A percentile compares a stretch with the other conserved stretches of the same genome.
Conservation (phyloP, 1,140 invertebrate genomes). For the Drosophila auraria region DNA sequence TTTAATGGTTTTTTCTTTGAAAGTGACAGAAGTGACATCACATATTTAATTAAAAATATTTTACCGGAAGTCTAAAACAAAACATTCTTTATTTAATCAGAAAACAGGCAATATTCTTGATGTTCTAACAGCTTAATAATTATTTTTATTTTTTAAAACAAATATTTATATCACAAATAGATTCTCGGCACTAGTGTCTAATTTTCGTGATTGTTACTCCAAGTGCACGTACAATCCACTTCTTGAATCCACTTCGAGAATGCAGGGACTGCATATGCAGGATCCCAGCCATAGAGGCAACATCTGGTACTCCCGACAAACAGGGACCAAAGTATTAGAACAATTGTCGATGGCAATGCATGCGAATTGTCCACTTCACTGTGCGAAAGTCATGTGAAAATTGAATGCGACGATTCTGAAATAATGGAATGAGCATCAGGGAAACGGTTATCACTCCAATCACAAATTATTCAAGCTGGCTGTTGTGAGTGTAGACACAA, state of each 20-base stretch:
- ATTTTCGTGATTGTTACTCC: neutral
- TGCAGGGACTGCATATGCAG: conserved; percentile 16
- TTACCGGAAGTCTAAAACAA: too few species aligned
- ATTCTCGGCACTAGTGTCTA: neutral
- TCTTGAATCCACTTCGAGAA: neutral
- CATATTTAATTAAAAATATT: neutral
- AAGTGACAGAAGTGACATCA: too few species aligned
- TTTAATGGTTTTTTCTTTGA: neutral
- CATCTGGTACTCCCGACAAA: conserved; percentile 39
- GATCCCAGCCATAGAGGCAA: conserved; percentile 2
- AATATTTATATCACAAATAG: neutral
- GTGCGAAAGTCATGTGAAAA: conserved; percentile 8
- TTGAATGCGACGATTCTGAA: conserved; percentile 26
- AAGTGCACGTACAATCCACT: neutral
- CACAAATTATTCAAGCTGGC: neutral
- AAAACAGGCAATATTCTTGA: too few species aligned
- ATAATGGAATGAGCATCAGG: neutral
- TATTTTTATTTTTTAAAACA: too few species aligned
- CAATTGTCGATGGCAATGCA: conserved; percentile 76
- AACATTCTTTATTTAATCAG: too few species aligned
- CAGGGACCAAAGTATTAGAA: conserved; percentile 64
- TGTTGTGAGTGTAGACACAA: too few species aligned
- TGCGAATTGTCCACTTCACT: conserved; percentile 52
- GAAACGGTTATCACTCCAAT: neutral
- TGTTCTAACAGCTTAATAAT: too few species aligned